Percentiles rank a stretch among this genome's conserved stretches.
phyloP scores from a whole-genome alignment of 1,140 invertebrate species.

The Drosophila subpulchrella region DNA sequence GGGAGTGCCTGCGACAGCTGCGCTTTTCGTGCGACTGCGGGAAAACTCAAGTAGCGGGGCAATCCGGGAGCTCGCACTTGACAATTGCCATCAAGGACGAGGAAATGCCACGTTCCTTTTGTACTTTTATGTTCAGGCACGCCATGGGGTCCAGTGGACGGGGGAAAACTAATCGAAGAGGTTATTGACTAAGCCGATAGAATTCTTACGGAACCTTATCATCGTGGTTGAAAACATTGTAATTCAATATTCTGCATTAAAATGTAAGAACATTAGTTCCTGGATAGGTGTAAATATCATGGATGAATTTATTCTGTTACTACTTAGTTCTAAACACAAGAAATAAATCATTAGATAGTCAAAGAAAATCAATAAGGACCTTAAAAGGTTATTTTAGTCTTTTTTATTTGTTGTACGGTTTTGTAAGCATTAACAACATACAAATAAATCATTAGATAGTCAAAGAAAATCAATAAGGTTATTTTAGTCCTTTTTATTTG shows the following conservation, averaged over 20 bases:
- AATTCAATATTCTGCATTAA: not conserved
- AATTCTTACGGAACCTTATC: not conserved
- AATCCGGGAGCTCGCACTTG: constrained; percentile 60
- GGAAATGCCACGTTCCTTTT: constrained; percentile 64
- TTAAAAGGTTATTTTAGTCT: too few relatives aligned
- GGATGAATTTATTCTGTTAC: too few relatives aligned
- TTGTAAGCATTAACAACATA: too few relatives aligned
- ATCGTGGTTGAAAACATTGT: constrained; percentile 4
- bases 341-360: too few relatives aligned
- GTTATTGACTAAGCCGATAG: constrained; percentile 35
- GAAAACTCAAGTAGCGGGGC: constrained; percentile 10
- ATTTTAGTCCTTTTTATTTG: too few relatives aligned
- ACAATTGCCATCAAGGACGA: constrained; percentile 76
- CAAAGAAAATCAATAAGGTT: too few relatives aligned
- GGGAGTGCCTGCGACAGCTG: constrained; percentile 49
- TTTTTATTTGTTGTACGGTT: too few relatives aligned
- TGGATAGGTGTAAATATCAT: too few relatives aligned
- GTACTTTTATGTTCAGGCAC: constrained; percentile 58
- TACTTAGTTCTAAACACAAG: too few relatives aligned
- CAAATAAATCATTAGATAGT: too few relatives aligned
- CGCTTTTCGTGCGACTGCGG: constrained; percentile 66
- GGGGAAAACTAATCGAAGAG: constrained; percentile 21
- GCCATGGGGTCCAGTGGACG: constrained; percentile 14
- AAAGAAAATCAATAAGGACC: too few relatives aligned
- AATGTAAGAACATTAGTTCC: too few relatives aligned